These are phyloP conservation scores for Oxyteleia sp. DNA, from an alignment of 2,888 invertebrate species.

Conservation along the genomic window DNA sequence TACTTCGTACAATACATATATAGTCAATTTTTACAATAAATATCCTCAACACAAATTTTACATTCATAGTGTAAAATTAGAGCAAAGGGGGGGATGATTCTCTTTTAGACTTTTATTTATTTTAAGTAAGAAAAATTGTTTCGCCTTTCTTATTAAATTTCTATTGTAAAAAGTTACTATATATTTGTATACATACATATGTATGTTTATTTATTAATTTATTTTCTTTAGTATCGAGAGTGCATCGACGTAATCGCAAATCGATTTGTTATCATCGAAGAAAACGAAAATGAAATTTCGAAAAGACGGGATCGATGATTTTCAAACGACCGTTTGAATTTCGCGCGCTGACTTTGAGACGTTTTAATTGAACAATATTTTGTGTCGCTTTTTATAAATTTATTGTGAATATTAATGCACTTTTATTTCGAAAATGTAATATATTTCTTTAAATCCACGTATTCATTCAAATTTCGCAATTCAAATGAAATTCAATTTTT, in stretches of 20 bases:
- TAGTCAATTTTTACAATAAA: constrained; percentile 65
- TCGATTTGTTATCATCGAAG: constrained; percentile 15
- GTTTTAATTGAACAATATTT: too few species aligned
- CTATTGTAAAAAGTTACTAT: constrained; percentile 66
- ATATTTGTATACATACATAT: constrained; percentile 50
- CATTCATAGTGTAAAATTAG: constrained; percentile 55
- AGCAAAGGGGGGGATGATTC: constrained; percentile 30
- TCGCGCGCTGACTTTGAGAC: too few species aligned
- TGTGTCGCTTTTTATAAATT: too few species aligned
- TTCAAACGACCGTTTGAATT: constrained; percentile 20
- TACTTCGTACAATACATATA: constrained; percentile 68
- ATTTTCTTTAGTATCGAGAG: constrained; percentile 47
- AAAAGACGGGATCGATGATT: constrained; percentile 1
- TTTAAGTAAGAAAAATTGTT: constrained; percentile 41
- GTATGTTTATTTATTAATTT: constrained; percentile 23
- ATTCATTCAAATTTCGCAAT: too few species aligned
- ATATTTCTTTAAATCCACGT: too few species aligned
- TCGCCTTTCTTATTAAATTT: background rate
- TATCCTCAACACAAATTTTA: constrained; percentile 51
- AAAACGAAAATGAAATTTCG: constrained; percentile 22
- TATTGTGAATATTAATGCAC: too few species aligned
- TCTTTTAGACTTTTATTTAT: constrained; percentile 6
- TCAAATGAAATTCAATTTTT: too few species aligned
- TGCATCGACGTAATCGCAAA: constrained; percentile 53
- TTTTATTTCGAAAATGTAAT: too few species aligned